Base-by-base conservation (phyloP, 2,113 vertebrate species). In the Toxotes jaculatrix region DNA sequence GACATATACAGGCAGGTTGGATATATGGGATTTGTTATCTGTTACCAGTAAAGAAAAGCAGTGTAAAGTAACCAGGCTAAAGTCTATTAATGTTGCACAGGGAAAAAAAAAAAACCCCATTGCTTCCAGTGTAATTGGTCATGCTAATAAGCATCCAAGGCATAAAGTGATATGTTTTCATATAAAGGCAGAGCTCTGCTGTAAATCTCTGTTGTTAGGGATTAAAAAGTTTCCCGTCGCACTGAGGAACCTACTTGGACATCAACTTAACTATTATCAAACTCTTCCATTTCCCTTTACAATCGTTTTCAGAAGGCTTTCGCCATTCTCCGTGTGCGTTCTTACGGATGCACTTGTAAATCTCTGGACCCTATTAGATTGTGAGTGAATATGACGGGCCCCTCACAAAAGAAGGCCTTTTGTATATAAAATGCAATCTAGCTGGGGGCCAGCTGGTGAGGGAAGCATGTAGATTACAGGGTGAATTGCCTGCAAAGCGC, bases 361-460 rank as follows among this genome's bases (percentile, higher is more conserved):
- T 84, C 69, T 76, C 36, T 34, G 40, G 45, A 86, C 83, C 66
- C 83, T 82, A 92, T 87, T 88, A 90, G 77, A 88, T 70, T 82
- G 85, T 70, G 61, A 83, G 71, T 82, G 82, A 83, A 47, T 83
- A 78, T 10, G 55, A 84, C 79, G 83, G 82, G 27, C 27, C 71
- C 73, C 69, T 88, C 62, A 11, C 43, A 76, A 87, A 82, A 74
- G 67, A 78, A 84, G 0, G 51, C 65, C 78, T 87, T 93, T 93
- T 89, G 87, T 94, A 87, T 89, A 93, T 93, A 90, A 94, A 94
- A 93, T 87, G 85, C 65, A 93, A 93, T 95, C 85, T 94, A 82
- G 83, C 49, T 42, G 59, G 21, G 21, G 81, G 74, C 65, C 74
- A 77, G 84, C 88, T 62, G 85, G 89, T 49, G 75, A 88, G 43